Evolutionary conservation across 2,797 vertebrate genomes (phyloP), one percentile per base, ranked within the genome.

Genomic region (Ptychadena robeensis): DNA sequence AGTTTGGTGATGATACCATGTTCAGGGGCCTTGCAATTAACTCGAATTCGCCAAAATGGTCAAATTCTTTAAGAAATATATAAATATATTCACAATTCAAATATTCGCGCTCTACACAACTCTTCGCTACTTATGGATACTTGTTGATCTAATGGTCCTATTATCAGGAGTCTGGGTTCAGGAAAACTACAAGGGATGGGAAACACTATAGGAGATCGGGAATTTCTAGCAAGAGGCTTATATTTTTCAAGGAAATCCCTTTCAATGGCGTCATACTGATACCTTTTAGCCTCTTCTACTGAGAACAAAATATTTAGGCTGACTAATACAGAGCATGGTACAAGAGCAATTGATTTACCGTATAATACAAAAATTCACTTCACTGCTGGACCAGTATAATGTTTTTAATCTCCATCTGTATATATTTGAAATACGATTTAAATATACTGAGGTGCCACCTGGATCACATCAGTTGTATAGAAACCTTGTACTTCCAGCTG

Each of bases 361-460:
- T 25, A 28, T 11, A 61, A 28, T 9, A 61, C 48, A 61, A 28
- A 53, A 61, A 61, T 27, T 27, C 59, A 28, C 59, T 25, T 27
- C 28, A 14, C n/a, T 53, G 59, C 59, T 61, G 1, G 9, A 25
- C n/a, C 27, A 61, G 59, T n/a, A 28, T 61, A 61, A 61, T 61
- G 9, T 61, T 25, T 61, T 61, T 61, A 25, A 61, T 27, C 59
- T 61, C 59, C 59, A 61, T 61, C 59, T 61, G 59, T 61, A 61
- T 61, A 61, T 11, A 14, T 61, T 61, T 61, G 27, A 27, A 25
- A 61, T 61, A 61, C 2, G 11, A 10, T 9, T 61, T 61, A 61
- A 25, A 61, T 61, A 28, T 61, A 61, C 27, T 3, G 10, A 28
- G n/a, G 28, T 61, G 59, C 59, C 59, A 61, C 59, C n/a, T 61